A percentile compares a stretch with the other conserved stretches of the same genome.
These are phyloP conservation scores for Heteromormyrus szaboi DNA, from an alignment of 2,797 vertebrate species.

Conservation along the genomic window DNA sequence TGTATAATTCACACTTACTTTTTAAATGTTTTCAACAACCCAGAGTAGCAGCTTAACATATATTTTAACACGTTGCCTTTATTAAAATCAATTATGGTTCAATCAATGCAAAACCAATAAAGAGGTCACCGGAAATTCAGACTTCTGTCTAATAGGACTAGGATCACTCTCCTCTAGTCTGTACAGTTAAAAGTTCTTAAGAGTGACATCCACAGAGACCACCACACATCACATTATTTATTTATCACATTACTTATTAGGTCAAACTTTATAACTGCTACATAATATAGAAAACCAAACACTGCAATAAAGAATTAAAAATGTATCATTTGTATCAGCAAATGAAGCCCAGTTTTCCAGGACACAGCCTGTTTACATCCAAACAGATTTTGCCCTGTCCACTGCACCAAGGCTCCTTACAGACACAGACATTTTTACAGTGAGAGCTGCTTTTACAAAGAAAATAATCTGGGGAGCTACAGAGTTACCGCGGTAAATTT, in stretches of 20 bases:
- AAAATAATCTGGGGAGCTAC: not conserved
- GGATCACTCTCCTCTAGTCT: not conserved
- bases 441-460: not conserved
- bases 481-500: not conserved
- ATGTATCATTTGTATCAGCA: not conserved
- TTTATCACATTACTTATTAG: not conserved
- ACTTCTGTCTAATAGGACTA: not conserved
- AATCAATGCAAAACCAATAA: not conserved
- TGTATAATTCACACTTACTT: not conserved
- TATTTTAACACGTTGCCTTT: not conserved
- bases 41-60: not conserved
- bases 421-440: not conserved
- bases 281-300: not conserved
- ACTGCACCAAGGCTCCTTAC: not conserved
- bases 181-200: not conserved
- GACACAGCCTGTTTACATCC: not conserved
- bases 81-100: not conserved
- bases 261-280: not conserved
- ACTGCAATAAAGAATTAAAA: not conserved
- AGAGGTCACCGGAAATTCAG: not conserved
- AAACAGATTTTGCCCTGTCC: not conserved
- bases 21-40: not conserved
- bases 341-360: not conserved
- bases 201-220: not conserved
- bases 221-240: not conserved